A percentile compares a stretch with the other conserved stretches of the same genome.
Evolutionary conservation across 2,888 invertebrate genomes (phyloP).

Genomic region (Drosophila villosipedis): DNA sequence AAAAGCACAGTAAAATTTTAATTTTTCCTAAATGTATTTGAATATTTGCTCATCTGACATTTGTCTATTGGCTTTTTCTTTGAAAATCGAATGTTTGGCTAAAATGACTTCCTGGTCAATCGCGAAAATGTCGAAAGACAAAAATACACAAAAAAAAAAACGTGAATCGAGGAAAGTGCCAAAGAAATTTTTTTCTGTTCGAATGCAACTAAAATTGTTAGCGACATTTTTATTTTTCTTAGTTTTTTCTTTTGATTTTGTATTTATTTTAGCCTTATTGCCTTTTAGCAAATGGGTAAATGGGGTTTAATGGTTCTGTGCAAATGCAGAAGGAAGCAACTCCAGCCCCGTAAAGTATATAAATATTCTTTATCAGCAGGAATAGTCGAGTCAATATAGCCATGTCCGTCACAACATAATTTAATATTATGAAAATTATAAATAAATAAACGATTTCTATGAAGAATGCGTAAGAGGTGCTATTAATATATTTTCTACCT

Average conservation of each 20-base stretch:
- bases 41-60: slow-evolving; percentile 6
- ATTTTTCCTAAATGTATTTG: background rate
- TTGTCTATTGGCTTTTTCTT: slow-evolving; percentile 23
- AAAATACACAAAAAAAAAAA: slow-evolving; percentile 9
- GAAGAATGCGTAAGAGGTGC: background rate
- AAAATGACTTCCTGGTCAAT: slow-evolving; percentile 71
- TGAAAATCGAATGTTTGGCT: slow-evolving; percentile 50
- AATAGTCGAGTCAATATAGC: background rate
- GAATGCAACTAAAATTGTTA: slow-evolving; percentile 68
- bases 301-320: background rate
- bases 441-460: background rate
- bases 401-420: too few species aligned
- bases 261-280: slow-evolving; percentile 3
- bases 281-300: background rate
- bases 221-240: slow-evolving; percentile 72
- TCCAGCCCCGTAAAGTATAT: background rate
- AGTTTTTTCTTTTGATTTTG: slow-evolving; percentile 26
- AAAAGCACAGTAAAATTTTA: background rate
- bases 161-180: slow-evolving; percentile 67
- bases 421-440: background rate
- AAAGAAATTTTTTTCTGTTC: slow-evolving; percentile 60
- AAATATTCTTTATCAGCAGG: background rate
- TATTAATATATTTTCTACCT: background rate
- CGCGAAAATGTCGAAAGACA: slow-evolving; percentile 48
- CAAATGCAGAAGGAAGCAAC: background rate